Conservation (phyloP, 2,888 invertebrate genomes). For the Pristionchus arcanus region DNA sequence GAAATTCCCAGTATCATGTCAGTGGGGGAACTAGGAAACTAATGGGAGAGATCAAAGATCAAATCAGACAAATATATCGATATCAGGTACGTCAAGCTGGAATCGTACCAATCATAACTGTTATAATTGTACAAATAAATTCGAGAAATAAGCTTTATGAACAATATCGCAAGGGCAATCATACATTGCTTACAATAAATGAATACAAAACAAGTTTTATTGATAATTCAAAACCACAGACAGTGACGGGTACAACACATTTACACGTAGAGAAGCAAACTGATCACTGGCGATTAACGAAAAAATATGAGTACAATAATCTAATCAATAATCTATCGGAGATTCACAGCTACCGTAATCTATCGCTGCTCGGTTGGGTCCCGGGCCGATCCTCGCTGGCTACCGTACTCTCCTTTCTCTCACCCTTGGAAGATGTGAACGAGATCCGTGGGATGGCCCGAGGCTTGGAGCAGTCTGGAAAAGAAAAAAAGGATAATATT, state of each 20-base stretch:
- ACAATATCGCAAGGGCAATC: not conserved
- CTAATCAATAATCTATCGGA: not conserved
- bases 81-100: not conserved
- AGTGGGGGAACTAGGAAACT: not conserved
- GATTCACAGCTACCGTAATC: slow-evolving; percentile 10
- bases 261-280: not conserved
- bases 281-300: not conserved
- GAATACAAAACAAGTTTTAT: not conserved
- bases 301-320: not conserved
- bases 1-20: no score
- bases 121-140: not conserved
- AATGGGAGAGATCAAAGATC: not conserved
- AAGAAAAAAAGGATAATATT: not conserved
- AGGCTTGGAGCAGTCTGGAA: slow-evolving; percentile 35
- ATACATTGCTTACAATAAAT: not conserved
- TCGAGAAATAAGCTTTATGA: not conserved
- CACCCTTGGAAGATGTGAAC: slow-evolving; percentile 55
- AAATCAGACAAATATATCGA: not conserved
- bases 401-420: slow-evolving; percentile 47
- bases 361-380: not conserved
- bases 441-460: slow-evolving; percentile 28
- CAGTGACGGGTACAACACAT: not conserved
- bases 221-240: not conserved
- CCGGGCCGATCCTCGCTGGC: not conserved
- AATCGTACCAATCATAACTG: not conserved